Conservation (phyloP, 92 coral and sea anemone species). For the Pocillopora grandis region DNA sequence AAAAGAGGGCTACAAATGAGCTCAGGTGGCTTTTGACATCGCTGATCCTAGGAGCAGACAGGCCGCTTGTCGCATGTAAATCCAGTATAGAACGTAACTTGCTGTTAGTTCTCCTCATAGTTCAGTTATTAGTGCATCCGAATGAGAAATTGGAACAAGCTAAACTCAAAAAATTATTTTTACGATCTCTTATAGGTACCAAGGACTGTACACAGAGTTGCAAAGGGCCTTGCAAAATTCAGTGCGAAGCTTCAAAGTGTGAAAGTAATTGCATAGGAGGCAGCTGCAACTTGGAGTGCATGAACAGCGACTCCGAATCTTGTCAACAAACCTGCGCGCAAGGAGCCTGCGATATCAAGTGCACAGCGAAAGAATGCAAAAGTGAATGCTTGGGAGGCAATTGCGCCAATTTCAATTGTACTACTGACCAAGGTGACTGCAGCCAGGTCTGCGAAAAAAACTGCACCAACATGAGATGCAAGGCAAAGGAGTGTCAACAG, state of each 20-base stretch:
- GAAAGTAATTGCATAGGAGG: constrained; percentile 57
- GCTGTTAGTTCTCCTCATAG: no score
- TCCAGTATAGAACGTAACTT: no score
- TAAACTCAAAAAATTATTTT: background rate
- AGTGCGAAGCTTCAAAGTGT: constrained; percentile 55
- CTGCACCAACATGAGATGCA: constrained; percentile 61
- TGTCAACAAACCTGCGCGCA: constrained; percentile 60
- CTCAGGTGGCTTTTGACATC: no score
- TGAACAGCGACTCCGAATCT: constrained; percentile 29
- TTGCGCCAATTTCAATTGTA: constrained; percentile 44
- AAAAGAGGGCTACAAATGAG: no score
- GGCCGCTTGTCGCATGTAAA: no score
- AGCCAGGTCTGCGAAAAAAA: constrained; percentile 55
- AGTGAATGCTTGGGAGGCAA: constrained; percentile 48
- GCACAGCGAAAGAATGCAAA: constrained; percentile 55
- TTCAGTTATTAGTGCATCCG: no score
- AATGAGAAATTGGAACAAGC: no score
- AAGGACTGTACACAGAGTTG: constrained; percentile 53
- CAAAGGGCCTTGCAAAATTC: constrained; percentile 56
- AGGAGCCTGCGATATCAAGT: constrained; percentile 55
- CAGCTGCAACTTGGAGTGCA: constrained; percentile 46
- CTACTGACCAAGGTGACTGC: constrained; percentile 34
- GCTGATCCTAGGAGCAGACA: no score
- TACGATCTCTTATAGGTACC: constrained; percentile 14
- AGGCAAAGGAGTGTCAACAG: constrained; percentile 48